A percentile compares a stretch with the other conserved stretches of the same genome.
Conservation (phyloP, 1,140 invertebrate genomes). For the Penaeus chinensis region DNA sequence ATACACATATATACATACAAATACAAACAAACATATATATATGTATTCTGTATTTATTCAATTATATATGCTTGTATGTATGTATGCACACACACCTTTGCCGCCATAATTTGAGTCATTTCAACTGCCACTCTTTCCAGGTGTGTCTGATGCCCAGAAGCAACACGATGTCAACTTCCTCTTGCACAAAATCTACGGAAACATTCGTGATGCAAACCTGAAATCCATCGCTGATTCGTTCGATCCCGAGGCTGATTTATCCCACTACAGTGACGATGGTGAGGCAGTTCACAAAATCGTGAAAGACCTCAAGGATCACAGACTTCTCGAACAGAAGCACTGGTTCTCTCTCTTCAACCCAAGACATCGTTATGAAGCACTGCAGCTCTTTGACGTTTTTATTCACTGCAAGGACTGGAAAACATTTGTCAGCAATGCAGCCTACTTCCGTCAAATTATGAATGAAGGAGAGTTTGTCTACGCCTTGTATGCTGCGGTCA, state of each 20-base stretch:
- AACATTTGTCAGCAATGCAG: background rate
- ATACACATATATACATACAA: background rate
- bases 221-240: background rate
- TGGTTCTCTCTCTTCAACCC: slow-evolving; percentile 5
- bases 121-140: background rate
- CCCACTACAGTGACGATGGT: too few species aligned
- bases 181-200: slow-evolving; percentile 21
- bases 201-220: slow-evolving; percentile 3
- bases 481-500: slow-evolving; percentile 20
- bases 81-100: background rate
- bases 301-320: too few species aligned
- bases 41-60: background rate
- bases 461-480: slow-evolving; percentile 13
- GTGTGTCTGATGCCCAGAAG: slow-evolving; percentile 15
- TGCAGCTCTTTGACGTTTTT: background rate
- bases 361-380: background rate
- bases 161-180: slow-evolving; percentile 33
- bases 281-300: too few species aligned
- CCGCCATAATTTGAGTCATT: background rate
- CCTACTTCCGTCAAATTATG: background rate
- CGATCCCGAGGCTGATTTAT: background rate
- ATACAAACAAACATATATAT: background rate
- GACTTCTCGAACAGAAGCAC: background rate
- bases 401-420: background rate
- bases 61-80: background rate